A percentile compares a stretch with the other conserved stretches of the same genome.
Conservation (phyloP, 2,888 invertebrate genomes). For the Erpobdella octoculata region DNA sequence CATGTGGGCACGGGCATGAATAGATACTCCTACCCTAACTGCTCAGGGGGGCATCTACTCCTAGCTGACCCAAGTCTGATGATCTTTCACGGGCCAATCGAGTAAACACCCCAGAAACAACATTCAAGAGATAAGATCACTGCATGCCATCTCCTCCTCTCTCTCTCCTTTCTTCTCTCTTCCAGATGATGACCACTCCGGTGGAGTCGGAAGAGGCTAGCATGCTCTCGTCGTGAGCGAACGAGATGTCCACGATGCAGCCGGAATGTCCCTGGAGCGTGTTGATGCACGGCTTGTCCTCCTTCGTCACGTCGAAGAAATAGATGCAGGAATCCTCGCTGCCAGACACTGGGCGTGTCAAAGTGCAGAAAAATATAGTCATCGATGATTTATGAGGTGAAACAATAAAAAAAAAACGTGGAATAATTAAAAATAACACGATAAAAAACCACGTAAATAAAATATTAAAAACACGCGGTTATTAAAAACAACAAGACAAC, state of each 20-base stretch:
- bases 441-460: neutral
- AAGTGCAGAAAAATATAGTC: no score
- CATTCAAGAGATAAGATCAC: no score
- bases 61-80: no score
- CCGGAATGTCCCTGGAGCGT: conserved; percentile 69
- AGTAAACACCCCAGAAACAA: no score
- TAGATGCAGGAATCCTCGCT: conserved; percentile 72
- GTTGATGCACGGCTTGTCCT: conserved; percentile 56
- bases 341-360: conserved; percentile 66
- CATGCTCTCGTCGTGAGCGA: conserved; percentile 79
- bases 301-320: conserved; percentile 67
- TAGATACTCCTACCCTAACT: no score
- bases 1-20: no score
- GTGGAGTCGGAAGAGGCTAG: conserved; percentile 75
- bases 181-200: conserved; percentile 55
- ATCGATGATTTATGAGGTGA: neutral
- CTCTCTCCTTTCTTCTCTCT: conserved; percentile 42
- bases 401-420: neutral
- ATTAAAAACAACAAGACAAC: neutral
- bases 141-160: no score
- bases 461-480: neutral
- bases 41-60: no score
- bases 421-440: neutral
- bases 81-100: no score
- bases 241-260: conserved; percentile 73